Percentiles rank a stretch among this genome's conserved stretches.
Conservation (phyloP, 1,140 invertebrate species). For the Calliphora vicina region DNA sequence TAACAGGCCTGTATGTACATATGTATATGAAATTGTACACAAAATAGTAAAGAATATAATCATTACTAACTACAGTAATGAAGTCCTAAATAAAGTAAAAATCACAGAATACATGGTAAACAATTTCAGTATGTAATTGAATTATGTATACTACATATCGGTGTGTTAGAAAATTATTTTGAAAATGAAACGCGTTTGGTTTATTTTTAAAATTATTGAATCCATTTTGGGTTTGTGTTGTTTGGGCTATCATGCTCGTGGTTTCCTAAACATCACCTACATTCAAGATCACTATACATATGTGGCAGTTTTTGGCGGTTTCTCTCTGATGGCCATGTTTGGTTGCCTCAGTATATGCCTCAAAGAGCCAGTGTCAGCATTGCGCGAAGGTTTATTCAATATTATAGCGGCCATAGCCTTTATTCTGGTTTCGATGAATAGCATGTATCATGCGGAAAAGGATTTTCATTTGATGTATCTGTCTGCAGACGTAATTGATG, state of each 20-base stretch:
- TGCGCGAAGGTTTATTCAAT: conserved; percentile 63
- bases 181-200: conserved; percentile 35
- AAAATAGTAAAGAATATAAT: too few relatives aligned
- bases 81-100: too few relatives aligned
- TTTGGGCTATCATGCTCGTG: conserved; percentile 36
- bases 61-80: too few relatives aligned
- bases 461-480: conserved; percentile 41
- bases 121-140: too few relatives aligned
- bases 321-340: conserved; percentile 33
- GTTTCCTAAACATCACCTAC: conserved; percentile 34
- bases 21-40: too few relatives aligned
- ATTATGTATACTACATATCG: too few relatives aligned
- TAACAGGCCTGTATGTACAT: too few relatives aligned
- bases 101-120: too few relatives aligned
- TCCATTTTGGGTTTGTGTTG: conserved; percentile 22
- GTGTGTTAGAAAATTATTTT: neutral
- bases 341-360: conserved; percentile 33
- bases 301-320: conserved; percentile 32
- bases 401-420: conserved; percentile 24
- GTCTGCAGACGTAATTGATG: neutral
- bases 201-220: conserved; percentile 37
- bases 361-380: neutral
- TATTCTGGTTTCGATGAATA: neutral
- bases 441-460: conserved; percentile 41
- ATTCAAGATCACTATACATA: conserved; percentile 28